A percentile compares a stretch with the other conserved stretches of the same genome.
These are phyloP conservation scores for Aphaenogaster ashmeadi DNA, from an alignment of 1,140 invertebrate genomes.

Conservation along the genomic window DNA sequence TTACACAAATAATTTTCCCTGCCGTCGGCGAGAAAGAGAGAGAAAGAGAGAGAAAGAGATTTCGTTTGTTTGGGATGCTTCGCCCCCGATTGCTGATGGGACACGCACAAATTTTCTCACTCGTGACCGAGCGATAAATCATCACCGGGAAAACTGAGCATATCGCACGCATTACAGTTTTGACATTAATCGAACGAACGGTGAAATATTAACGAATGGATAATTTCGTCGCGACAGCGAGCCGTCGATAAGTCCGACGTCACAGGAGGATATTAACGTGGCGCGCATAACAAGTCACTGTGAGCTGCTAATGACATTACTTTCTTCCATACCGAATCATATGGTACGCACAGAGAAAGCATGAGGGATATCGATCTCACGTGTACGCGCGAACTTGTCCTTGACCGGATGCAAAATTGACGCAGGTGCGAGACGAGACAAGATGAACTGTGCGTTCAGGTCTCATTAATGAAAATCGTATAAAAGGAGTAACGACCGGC, in stretches of 20 bases:
- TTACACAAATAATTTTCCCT: constrained; percentile 36
- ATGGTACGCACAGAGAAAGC: constrained; percentile 16
- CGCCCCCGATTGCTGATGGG: not conserved
- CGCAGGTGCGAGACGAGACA: constrained; percentile 22
- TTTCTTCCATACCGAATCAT: constrained; percentile 55
- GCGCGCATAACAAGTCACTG: constrained; percentile 58
- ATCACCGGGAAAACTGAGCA: constrained; percentile 47
- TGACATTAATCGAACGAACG: constrained; percentile 56
- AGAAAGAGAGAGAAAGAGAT: not conserved
- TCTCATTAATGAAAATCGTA: constrained; percentile 54
- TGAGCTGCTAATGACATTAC: constrained; percentile 62
- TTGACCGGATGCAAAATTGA: constrained; percentile 66
- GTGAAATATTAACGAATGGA: constrained; percentile 73
- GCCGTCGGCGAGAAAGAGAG: not conserved
- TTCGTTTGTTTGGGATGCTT: constrained; percentile 11
- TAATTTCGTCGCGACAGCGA: constrained; percentile 24
- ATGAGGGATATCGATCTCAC: constrained; percentile 61
- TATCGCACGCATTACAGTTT: constrained; percentile 1
- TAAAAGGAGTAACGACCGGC: constrained; percentile 45
- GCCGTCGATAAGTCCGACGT: constrained; percentile 17
- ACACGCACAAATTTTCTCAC: constrained; percentile 42
- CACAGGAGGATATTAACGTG: constrained; percentile 58
- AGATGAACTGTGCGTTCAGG: not conserved
- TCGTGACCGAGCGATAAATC: constrained; percentile 61
- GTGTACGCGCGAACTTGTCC: constrained; percentile 11